phyloP scores from a whole-genome alignment of 2,113 vertebrate genomes.

The Penelope pileata region DNA sequence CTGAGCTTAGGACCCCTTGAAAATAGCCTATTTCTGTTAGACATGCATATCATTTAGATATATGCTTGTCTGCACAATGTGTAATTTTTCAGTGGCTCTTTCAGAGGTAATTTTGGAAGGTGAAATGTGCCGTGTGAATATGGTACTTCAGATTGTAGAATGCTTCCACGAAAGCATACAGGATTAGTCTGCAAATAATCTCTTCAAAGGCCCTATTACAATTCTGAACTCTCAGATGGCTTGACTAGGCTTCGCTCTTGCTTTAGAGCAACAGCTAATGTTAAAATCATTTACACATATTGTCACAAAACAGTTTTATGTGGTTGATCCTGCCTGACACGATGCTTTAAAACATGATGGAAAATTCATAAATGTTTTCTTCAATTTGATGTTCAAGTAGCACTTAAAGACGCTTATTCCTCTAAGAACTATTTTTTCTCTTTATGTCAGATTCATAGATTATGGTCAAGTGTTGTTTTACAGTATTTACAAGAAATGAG shows the following conservation, averaged over 20 bases:
- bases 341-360: conserved; percentile 13
- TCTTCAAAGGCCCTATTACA: conserved; percentile 40
- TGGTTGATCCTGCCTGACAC: conserved; percentile 48
- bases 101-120: conserved; percentile 42
- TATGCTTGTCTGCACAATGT: background rate
- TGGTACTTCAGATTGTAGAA: conserved; percentile 36
- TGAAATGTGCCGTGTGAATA: background rate
- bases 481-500: conserved; percentile 49
- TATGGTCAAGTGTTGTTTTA: conserved; percentile 55
- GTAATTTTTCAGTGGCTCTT: conserved; percentile 35
- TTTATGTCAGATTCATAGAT: conserved; percentile 13
- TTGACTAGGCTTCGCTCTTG: conserved; percentile 6
- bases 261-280: conserved; percentile 16
- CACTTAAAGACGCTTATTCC: conserved; percentile 15
- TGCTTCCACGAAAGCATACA: conserved; percentile 23
- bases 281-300: conserved; percentile 53
- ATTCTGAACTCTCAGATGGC: conserved; percentile 38
- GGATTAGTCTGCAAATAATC: conserved; percentile 57
- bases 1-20: conserved; percentile 33
- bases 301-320: conserved; percentile 52
- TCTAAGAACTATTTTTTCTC: conserved; percentile 35
- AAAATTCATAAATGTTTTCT: conserved; percentile 52
- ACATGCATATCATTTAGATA: background rate
- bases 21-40: conserved; percentile 39
- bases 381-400: conserved; percentile 5